Evolutionary conservation across 92 coral and sea anemone genomes (phyloP).

Genomic region (Porites evermanni): DNA sequence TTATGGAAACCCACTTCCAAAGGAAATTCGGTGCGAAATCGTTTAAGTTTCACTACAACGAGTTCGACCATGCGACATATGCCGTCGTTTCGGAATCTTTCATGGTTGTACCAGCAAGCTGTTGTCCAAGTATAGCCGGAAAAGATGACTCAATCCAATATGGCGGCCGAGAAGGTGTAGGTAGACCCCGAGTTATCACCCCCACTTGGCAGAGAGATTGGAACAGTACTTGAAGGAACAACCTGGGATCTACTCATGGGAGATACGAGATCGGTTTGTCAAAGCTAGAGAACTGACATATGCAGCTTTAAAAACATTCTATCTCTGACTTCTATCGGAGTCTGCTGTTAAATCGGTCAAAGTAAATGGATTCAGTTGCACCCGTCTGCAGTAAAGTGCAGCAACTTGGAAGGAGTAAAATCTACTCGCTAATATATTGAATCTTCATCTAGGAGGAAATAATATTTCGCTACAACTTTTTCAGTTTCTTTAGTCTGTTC

Average conservation of each 20-base stretch:
- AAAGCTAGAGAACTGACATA: not conserved
- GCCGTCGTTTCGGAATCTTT: too few species aligned
- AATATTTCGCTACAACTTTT: not conserved
- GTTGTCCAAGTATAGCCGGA: too few species aligned
- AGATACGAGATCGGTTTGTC: constrained; percentile 56
- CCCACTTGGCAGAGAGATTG: too few species aligned
- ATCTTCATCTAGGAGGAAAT: not conserved
- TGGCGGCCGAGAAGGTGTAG: too few species aligned
- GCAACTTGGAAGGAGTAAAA: not conserved
- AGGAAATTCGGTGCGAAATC: too few species aligned
- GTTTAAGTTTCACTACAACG: too few species aligned
- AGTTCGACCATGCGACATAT: too few species aligned
- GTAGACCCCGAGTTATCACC: too few species aligned
- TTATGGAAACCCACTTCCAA: too few species aligned
- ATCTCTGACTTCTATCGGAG: constrained; percentile 54
- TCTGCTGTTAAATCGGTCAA: constrained; percentile 22
- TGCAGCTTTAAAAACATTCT: constrained; percentile 49
- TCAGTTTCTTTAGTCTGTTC: not conserved
- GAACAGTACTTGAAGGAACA: not conserved
- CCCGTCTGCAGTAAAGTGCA: not conserved
- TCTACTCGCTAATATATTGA: constrained; percentile 1
- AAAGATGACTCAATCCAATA: too few species aligned
- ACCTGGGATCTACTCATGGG: constrained; percentile 63
- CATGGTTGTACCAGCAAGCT: too few species aligned
- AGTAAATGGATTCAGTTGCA: not conserved